Evolutionary conservation across 2,113 vertebrate genomes (phyloP).

Genomic region (Rafetus swinhoei): DNA sequence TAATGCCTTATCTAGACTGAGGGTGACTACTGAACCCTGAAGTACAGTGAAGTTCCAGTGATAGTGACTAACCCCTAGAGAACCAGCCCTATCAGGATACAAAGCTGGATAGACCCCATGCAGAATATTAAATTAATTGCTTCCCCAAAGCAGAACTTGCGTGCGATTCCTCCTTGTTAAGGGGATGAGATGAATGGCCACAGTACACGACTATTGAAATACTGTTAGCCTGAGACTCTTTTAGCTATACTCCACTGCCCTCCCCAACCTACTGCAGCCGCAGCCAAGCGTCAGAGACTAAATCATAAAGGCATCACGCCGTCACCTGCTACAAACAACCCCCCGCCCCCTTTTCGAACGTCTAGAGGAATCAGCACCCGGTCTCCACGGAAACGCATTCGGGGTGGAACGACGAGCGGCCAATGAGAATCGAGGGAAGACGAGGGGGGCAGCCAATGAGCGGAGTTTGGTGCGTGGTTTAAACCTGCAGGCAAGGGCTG

Average conservation of each 20-base stretch:
- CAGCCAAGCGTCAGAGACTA: not conserved
- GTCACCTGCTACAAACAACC: not conserved
- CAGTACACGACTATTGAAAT: not conserved
- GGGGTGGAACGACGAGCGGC: slow-evolving; percentile 36
- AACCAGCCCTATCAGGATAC: no score
- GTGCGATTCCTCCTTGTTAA: not conserved
- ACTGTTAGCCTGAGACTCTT: not conserved
- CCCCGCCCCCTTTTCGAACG: not conserved
- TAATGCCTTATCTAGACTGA: no score
- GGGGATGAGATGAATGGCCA: not conserved
- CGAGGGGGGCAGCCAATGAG: slow-evolving; percentile 73
- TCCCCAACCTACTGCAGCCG: no score
- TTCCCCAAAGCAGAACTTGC: no score
- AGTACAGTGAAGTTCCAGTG: no score
- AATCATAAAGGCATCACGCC: not conserved
- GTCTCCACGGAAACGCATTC: slow-evolving; percentile 75
- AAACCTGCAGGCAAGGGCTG: slow-evolving; percentile 65
- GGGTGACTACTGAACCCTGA: no score
- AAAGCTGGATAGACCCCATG: no score
- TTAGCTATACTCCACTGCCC: not conserved
- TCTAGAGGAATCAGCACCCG: rapidly evolving
- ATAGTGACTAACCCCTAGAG: no score
- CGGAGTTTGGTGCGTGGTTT: slow-evolving; percentile 74
- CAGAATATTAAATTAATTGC: no score
- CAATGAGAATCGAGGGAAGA: slow-evolving; percentile 69